These are phyloP conservation scores for Epicauta chinensis DNA, from an alignment of 1,140 invertebrate genomes.

Conservation along the genomic window DNA sequence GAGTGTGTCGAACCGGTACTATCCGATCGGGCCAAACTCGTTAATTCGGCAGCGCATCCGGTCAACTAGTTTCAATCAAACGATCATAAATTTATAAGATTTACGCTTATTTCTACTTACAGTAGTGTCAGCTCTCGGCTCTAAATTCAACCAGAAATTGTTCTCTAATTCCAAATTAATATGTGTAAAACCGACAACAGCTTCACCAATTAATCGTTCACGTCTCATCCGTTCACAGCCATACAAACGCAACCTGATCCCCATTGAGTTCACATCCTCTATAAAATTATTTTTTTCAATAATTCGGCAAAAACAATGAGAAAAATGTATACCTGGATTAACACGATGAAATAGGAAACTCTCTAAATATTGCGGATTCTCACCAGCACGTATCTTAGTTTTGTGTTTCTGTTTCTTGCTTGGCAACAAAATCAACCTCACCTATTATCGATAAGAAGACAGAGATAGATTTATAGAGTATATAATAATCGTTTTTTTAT, in stretches of 20 bases:
- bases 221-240: conserved; percentile 84
- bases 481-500: too few species aligned
- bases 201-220: conserved; percentile 86
- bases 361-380: conserved; percentile 87
- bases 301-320: too few species aligned
- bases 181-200: conserved; percentile 77
- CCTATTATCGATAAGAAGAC: too few species aligned
- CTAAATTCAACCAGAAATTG: conserved; percentile 80
- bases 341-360: conserved; percentile 86
- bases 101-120: conserved; percentile 48
- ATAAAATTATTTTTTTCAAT: conserved; percentile 29
- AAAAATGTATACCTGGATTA: conserved; percentile 61
- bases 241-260: conserved; percentile 83
- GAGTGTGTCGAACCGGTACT: conserved; percentile 90
- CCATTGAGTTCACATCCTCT: conserved; percentile 88
- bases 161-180: conserved; percentile 85
- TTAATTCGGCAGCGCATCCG: conserved; percentile 51
- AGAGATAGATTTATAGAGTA: too few species aligned
- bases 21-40: conserved; percentile 82
- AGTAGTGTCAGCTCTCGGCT: conserved; percentile 73
- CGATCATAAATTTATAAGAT: not conserved
- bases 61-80: conserved; percentile 28
- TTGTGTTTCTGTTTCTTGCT: conserved; percentile 91
- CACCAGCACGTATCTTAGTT: conserved; percentile 81
- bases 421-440: conserved; percentile 78